These are phyloP conservation scores for Torymus texanus DNA, from an alignment of 2,888 invertebrate species.

Conservation along the genomic window DNA sequence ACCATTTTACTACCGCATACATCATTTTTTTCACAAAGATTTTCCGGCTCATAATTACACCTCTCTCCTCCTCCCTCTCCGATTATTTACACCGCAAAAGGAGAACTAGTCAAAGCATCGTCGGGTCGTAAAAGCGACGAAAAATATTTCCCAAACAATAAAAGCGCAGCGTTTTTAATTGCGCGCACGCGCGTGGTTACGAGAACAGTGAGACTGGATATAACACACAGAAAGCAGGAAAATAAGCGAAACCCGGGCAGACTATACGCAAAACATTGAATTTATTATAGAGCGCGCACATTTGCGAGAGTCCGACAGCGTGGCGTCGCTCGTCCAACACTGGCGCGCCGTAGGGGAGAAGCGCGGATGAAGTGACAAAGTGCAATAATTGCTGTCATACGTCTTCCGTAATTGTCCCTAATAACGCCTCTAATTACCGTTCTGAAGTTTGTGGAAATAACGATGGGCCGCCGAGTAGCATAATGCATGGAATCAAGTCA, in stretches of 20 bases:
- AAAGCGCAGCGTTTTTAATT: slow-evolving; percentile 47
- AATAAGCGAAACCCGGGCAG: slow-evolving; percentile 39
- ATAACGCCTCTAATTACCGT: slow-evolving; percentile 56
- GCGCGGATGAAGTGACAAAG: slow-evolving; percentile 54
- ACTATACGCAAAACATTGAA: slow-evolving; percentile 46
- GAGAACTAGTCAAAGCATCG: slow-evolving; percentile 8
- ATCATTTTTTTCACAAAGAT: no score
- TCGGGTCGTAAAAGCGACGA: slow-evolving; percentile 23
- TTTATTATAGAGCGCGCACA: slow-evolving; percentile 45
- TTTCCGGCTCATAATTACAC: no score
- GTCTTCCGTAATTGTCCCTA: slow-evolving; percentile 56
- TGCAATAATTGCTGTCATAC: slow-evolving; percentile 56
- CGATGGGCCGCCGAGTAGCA: slow-evolving; percentile 33
- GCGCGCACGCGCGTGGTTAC: slow-evolving; percentile 2
- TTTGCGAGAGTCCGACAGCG: slow-evolving; percentile 29
- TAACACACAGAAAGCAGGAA: slow-evolving; percentile 3
- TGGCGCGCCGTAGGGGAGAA: slow-evolving; percentile 39
- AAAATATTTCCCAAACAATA: slow-evolving; percentile 44
- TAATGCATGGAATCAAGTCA: slow-evolving; percentile 48
- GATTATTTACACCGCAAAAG: background rate
- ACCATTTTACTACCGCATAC: no score
- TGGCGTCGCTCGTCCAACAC: background rate
- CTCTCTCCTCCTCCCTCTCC: no score
- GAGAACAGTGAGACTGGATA: background rate
- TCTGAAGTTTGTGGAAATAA: slow-evolving; percentile 56